phyloP scores from a whole-genome alignment of 2,113 vertebrate genomes.

The Ivindomyrus marchei region DNA sequence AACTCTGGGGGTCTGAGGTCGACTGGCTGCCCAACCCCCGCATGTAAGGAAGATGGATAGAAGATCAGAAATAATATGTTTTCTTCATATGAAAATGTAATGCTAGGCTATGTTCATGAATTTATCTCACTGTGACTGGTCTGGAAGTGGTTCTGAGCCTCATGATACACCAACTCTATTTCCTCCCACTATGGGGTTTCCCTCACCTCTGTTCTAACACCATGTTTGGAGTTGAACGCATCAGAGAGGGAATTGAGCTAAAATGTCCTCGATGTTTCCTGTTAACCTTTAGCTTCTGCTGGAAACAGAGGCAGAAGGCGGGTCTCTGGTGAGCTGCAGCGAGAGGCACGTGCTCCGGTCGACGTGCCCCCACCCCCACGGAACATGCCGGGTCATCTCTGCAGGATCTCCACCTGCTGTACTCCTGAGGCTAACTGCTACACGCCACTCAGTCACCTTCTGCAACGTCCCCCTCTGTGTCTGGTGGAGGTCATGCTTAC shows the following conservation, averaged over 20 bases:
- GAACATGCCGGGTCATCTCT: neutral
- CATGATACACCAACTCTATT: neutral
- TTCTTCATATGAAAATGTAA: neutral
- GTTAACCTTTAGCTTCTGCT: neutral
- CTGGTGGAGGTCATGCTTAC: neutral
- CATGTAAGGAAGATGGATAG: neutral
- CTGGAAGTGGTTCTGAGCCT: neutral
- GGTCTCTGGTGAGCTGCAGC: neutral
- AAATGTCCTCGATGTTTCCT: constrained; percentile 1
- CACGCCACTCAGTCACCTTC: neutral
- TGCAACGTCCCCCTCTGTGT: neutral
- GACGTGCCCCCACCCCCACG: neutral
- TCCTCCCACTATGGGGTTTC: neutral
- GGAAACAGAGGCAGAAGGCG: neutral
- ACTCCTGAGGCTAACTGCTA: neutral
- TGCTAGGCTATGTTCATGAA: neutral
- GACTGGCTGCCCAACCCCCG: neutral
- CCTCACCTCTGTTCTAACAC: neutral
- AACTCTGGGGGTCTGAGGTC: neutral
- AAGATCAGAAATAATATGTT: neutral
- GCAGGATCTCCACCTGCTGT: neutral
- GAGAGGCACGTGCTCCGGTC: neutral
- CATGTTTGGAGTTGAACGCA: neutral
- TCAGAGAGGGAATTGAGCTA: neutral
- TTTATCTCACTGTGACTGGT: neutral